Percentiles rank a stretch among this genome's conserved stretches.
phyloP scores from a whole-genome alignment of 2,888 invertebrate species.

The Bruchidius siliquastri region DNA sequence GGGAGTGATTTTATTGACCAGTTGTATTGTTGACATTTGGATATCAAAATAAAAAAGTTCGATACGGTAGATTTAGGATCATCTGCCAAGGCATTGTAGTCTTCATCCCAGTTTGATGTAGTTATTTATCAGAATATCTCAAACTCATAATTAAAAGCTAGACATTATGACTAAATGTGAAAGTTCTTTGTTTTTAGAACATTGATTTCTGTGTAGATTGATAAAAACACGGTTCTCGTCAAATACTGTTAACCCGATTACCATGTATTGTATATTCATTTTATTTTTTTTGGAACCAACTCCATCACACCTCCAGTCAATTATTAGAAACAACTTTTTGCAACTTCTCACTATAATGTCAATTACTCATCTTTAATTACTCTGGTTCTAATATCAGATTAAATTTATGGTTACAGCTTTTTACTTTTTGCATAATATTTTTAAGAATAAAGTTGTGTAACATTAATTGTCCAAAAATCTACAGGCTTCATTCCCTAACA shows the following conservation, averaged over 20 bases:
- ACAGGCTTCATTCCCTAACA: too few species aligned
- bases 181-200: not conserved
- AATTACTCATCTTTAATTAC: too few species aligned
- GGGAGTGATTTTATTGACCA: constrained; percentile 14
- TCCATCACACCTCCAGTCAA: too few species aligned
- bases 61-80: not conserved
- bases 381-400: too few species aligned
- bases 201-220: not conserved
- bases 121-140: not conserved
- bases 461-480: not conserved
- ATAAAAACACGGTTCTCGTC: not conserved
- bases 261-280: not conserved
- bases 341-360: too few species aligned
- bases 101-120: not conserved
- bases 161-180: not conserved
- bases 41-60: not conserved
- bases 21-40: constrained; percentile 12
- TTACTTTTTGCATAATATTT: not conserved
- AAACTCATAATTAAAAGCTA: not conserved
- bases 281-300: not conserved
- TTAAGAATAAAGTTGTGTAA: not conserved
- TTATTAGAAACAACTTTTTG: too few species aligned
- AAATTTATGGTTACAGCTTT: not conserved
- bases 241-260: not conserved
- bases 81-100: not conserved